Evolutionary conservation across 2,797 vertebrate genomes (phyloP), one percentile per base, ranked within the genome.

Genomic region (Apogon talboti): DNA sequence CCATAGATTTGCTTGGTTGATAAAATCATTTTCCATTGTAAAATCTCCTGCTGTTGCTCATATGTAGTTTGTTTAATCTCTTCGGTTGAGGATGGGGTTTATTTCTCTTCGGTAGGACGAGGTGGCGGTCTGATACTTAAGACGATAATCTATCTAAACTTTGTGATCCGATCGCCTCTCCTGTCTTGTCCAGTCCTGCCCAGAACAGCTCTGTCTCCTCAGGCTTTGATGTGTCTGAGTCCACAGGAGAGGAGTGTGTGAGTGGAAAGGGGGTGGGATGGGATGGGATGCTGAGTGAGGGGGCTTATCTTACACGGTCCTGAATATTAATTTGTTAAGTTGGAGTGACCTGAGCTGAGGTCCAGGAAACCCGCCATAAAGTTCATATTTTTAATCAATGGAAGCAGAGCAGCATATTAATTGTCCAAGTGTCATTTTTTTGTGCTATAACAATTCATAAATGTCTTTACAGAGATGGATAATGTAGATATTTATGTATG

Each of bases 141-240:
- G 38, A 16, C 4, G 60, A 63, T 42, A 33, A 48, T 64, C 63
- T 63, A 6, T 44, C 41, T 24, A 62, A 80, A 86, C 49, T 74
- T 76, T 56, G 57, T n/a, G 74, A 52, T 55, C 58, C 37, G 59
- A 65, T 80, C 49, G 61, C 30, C 50, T 60, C 11, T 28, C 30
- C 53, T 57, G 63, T 81, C 28, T 48, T 51, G 54, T 66, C 55
- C 48, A 12, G 74, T 81, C 63, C 50, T 18, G 57, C 50, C 75
- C 63, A 37, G 53, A 19, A 69, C 64, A 57, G 80, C 72, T 80
- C 67, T 44, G 74, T 38, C 78, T 84, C 72, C 70, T 69, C 79
- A n/a, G 74, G 67, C 63, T 79, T 59, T 82, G 81, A 84, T 74
- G 76, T 50, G 76, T 84, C 68, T 81, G 78, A 74, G 72, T 77